Evolutionary conservation across 2,113 vertebrate genomes (phyloP), one percentile per base, ranked within the genome.

Genomic region (Calyptommatus sinebrachiatus): DNA sequence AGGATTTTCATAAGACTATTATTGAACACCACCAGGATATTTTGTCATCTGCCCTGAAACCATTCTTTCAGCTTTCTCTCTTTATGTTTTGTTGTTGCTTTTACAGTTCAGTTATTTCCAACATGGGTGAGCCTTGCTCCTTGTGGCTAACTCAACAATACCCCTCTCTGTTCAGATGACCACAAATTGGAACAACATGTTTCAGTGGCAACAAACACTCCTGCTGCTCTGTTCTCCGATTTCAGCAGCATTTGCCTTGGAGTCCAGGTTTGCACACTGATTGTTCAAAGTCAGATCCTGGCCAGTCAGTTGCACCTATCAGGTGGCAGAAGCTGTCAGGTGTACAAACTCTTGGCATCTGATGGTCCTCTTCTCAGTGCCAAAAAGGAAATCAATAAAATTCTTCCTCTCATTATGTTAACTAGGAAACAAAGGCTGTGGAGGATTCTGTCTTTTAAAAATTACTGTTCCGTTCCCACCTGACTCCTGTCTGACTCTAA

Each of bases 141-240:
- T 80, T 88, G 77, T 82, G 76, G 79, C 76, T 89, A 81, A 82
- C 75, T 77, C 76, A 88, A 87, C 61, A 69, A 53, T 82, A 79
- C 80, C 86, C 86, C 79, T 67, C 82, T 88, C 77, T 71, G 6
- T 84, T 66, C 63, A 48, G 83, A 84, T 79, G 68, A 86, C 73
- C 85, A 82, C 85, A 87, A 81, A 77, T 78, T 26, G 48, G 80
- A 92, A 82, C 73, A 85, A 79, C n/a, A 26, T 78, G 83, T 74
- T 84, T 88, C 21, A 22, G 68, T 87, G 73, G 71, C 68, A 76
- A 68, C 9, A 18, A 84, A 72, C 53, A 29, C 20, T 83, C 66
- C 66, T 78, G 76, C 78, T 79, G 8, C 41, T 80, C 35, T 78
- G n/a, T 22, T 72, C 10, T 74, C 57, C n/a, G 71, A 77, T 73